Conservation (phyloP, 2,113 vertebrate species). For the Heptranchias perlo region DNA sequence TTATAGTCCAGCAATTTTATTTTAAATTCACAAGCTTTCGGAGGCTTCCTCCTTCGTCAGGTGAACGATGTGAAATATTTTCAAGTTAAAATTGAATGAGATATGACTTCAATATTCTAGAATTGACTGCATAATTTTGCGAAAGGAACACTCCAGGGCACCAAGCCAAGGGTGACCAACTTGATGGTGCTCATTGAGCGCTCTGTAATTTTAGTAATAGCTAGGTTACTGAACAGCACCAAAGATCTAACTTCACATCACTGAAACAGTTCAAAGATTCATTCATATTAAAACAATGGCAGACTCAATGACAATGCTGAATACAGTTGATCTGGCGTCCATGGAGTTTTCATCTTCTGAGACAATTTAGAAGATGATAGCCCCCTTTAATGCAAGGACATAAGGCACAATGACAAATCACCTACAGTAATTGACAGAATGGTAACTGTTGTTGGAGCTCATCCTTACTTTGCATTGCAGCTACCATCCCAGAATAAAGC, state of each 20-base stretch:
- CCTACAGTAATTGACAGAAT: neutral
- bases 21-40: too few relatives aligned
- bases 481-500: neutral
- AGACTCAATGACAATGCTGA: neutral
- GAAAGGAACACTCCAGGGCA: neutral
- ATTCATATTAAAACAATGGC: neutral
- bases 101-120: neutral
- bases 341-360: neutral
- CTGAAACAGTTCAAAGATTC: neutral
- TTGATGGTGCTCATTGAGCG: neutral
- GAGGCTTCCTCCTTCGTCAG: too few relatives aligned
- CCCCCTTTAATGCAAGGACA: neutral
- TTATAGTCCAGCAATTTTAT: too few relatives aligned
- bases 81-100: neutral
- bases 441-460: neutral
- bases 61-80: too few relatives aligned
- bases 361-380: neutral
- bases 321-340: neutral
- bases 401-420: neutral
- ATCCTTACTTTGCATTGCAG: neutral
- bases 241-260: conserved; percentile 1
- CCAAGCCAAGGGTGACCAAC: neutral
- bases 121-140: neutral
- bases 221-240: neutral
- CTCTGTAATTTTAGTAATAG: neutral